phyloP scores from a whole-genome alignment of 2,113 vertebrate species.

The Rhinogobius similis region DNA sequence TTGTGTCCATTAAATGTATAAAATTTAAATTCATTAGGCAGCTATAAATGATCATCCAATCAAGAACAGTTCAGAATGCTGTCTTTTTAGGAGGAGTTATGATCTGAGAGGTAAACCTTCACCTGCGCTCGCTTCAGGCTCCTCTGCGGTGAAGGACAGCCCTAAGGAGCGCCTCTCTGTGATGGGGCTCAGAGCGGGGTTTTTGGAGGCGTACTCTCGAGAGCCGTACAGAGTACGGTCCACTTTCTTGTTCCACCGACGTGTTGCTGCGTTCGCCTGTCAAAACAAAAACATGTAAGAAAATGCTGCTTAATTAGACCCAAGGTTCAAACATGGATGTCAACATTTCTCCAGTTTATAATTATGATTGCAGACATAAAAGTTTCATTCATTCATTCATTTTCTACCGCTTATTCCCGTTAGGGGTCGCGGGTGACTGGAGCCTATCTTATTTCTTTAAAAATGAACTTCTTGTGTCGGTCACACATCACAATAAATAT shows the following conservation, averaged over 20 bases:
- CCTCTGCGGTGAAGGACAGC: constrained; percentile 17
- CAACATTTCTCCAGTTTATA: not conserved
- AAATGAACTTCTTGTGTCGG: too few relatives aligned
- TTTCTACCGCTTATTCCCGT: too few relatives aligned
- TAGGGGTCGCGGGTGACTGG: too few relatives aligned
- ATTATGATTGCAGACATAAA: not conserved
- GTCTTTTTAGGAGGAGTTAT: too few relatives aligned
- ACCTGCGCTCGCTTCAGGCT: not conserved
- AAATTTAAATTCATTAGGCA: too few relatives aligned
- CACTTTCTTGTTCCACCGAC: constrained; percentile 69
- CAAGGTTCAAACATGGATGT: not conserved
- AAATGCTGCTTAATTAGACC: not conserved
- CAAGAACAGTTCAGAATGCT: too few relatives aligned
- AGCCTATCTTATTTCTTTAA: too few relatives aligned
- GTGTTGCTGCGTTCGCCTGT: constrained; percentile 20
- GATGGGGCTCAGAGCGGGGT: constrained; percentile 76
- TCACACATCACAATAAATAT: too few relatives aligned
- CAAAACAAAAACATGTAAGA: constrained; percentile 6
- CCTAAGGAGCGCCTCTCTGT: constrained; percentile 44
- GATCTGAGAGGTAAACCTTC: not conserved
- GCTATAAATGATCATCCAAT: too few relatives aligned
- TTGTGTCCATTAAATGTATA: too few relatives aligned
- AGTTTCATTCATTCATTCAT: too few relatives aligned
- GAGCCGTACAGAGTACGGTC: constrained; percentile 75
- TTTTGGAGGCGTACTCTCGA: constrained; percentile 74